phyloP scores from a whole-genome alignment of 2,888 invertebrate species.

The Onthophagus sagittarius region DNA sequence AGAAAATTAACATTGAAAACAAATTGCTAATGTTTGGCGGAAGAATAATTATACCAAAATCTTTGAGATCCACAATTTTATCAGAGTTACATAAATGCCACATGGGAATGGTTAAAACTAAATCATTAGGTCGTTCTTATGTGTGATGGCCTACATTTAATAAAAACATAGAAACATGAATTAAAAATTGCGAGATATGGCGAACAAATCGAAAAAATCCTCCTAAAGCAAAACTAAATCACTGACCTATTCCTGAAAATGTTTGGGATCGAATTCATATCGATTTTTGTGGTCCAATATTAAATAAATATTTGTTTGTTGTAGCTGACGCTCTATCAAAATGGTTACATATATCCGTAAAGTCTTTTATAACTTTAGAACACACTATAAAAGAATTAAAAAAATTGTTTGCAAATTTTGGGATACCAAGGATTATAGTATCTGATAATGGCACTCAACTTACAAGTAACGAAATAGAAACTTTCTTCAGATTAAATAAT shows the following conservation, averaged over 20 bases:
- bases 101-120: no score
- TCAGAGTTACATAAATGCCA: no score
- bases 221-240: not conserved
- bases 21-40: no score
- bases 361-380: not conserved
- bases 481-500: conserved; percentile 24
- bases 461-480: conserved; percentile 24
- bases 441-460: conserved; percentile 27
- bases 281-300: conserved; percentile 23
- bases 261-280: conserved; percentile 19
- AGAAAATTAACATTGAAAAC: no score
- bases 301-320: conserved; percentile 21
- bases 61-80: no score
- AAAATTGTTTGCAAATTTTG: conserved; percentile 24
- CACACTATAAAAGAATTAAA: conserved; percentile 20
- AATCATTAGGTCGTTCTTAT: not conserved
- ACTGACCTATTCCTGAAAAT: not conserved
- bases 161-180: not conserved
- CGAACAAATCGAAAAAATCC: not conserved
- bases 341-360: conserved; percentile 23
- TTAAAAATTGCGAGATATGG: not conserved
- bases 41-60: no score
- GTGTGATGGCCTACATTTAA: not conserved
- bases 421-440: conserved; percentile 24
- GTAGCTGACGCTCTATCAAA: conserved; percentile 21